Percentiles rank a stretch among this genome's conserved stretches.
These are phyloP conservation scores for Pyrocephalus nanus DNA, from an alignment of 2,797 vertebrate species.

Conservation along the genomic window DNA sequence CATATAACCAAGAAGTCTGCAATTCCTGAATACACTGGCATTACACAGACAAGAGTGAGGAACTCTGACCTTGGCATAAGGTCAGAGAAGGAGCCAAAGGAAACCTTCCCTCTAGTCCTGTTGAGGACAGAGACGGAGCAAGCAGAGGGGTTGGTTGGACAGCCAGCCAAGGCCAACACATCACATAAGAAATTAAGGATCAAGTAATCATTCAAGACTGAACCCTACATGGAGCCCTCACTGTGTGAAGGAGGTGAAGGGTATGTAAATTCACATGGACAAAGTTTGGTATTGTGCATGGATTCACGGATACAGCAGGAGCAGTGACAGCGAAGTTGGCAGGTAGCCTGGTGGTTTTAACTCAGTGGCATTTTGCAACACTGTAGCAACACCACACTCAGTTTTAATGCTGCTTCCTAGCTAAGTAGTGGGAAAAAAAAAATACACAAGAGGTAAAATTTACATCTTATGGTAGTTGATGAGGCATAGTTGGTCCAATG, in stretches of 20 bases:
- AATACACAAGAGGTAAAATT: neutral
- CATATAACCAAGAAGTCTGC: neutral
- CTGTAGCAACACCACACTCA: neutral
- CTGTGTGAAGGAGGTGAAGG: neutral
- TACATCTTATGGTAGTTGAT: neutral
- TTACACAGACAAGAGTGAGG: neutral
- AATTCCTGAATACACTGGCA: neutral
- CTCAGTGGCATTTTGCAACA: neutral
- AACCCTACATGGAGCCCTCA: neutral
- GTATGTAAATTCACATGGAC: too few species aligned
- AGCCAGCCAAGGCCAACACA: neutral
- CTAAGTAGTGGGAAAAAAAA: neutral
- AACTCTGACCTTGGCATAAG: neutral
- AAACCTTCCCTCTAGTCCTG: neutral
- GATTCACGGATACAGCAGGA: neutral
- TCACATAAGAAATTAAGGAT: neutral
- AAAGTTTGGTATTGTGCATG: rapidly evolving
- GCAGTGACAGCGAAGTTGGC: neutral
- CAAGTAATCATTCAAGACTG: neutral
- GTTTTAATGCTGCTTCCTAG: neutral
- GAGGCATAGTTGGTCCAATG: neutral
- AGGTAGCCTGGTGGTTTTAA: neutral
- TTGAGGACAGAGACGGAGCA: rapidly evolving
- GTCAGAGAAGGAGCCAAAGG: neutral
- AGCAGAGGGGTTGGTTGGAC: neutral